Percentiles rank a stretch among this genome's conserved stretches.
phyloP scores from a whole-genome alignment of 1,140 invertebrate genomes.

The Periplaneta americana region DNA sequence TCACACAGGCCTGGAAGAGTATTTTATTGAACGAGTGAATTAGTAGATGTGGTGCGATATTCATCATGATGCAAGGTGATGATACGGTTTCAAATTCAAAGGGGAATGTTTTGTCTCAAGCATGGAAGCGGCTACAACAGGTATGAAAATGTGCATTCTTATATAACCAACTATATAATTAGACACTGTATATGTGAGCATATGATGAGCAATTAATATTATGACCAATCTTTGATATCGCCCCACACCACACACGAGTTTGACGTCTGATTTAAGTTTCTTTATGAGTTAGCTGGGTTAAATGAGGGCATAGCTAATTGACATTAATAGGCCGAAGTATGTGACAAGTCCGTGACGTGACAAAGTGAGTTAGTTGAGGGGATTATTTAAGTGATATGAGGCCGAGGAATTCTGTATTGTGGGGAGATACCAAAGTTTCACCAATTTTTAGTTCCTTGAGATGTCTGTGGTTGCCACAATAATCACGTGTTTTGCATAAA shows the following conservation, averaged over 20 bases:
- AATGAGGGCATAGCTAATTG: too few species aligned
- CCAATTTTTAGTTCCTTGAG: neutral
- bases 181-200: neutral
- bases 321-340: neutral
- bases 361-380: neutral
- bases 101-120: slow-evolving; percentile 8
- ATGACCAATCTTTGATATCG: too few species aligned
- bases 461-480: too few species aligned
- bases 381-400: too few species aligned
- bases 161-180: too few species aligned
- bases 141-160: neutral
- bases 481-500: too few species aligned
- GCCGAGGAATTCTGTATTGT: neutral
- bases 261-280: too few species aligned
- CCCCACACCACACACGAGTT: too few species aligned
- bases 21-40: neutral
- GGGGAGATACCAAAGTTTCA: neutral
- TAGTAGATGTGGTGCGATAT: slow-evolving; percentile 5
- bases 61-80: slow-evolving; percentile 13
- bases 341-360: neutral
- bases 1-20: neutral
- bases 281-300: too few species aligned
- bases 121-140: slow-evolving; percentile 17
- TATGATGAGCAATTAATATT: neutral
- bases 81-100: slow-evolving; percentile 9